phyloP scores from a whole-genome alignment of 2,888 invertebrate genomes.

The Mactromeris polynyma region DNA sequence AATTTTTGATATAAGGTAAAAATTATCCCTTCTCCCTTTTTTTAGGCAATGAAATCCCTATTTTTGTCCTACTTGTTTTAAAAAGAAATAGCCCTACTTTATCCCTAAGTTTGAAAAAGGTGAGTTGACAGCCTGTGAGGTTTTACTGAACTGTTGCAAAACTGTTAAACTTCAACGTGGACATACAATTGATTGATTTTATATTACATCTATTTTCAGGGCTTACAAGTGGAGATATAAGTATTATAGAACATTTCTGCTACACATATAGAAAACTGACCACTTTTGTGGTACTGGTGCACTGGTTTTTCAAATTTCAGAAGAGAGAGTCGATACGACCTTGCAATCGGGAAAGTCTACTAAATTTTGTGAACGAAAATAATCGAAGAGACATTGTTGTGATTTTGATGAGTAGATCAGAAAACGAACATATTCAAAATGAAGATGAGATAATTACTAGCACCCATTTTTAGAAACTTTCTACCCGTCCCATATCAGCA shows the following conservation, averaged over 20 bases:
- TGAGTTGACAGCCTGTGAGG: too few species aligned
- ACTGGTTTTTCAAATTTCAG: slow-evolving; percentile 57
- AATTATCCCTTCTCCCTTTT: too few species aligned
- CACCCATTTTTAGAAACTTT: slow-evolving; percentile 31
- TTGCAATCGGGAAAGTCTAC: slow-evolving; percentile 26
- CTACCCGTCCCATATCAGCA: too few species aligned
- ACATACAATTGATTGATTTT: too few species aligned
- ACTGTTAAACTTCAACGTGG: too few species aligned
- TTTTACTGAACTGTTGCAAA: too few species aligned
- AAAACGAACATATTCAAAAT: slow-evolving; percentile 20
- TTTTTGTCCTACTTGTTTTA: too few species aligned
- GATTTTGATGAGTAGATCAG: slow-evolving; percentile 1
- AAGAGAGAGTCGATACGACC: not conserved
- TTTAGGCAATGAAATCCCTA: too few species aligned
- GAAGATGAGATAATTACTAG: not conserved
- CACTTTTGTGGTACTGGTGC: slow-evolving; percentile 56
- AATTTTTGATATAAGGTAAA: too few species aligned
- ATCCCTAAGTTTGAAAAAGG: too few species aligned
- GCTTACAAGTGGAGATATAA: slow-evolving; percentile 59
- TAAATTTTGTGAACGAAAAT: slow-evolving; percentile 15
- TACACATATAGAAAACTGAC: slow-evolving; percentile 66
- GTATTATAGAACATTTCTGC: slow-evolving; percentile 70
- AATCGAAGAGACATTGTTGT: not conserved
- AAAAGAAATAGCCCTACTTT: too few species aligned
- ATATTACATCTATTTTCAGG: slow-evolving; percentile 63